phyloP scores from a whole-genome alignment of 2,888 invertebrate genomes.

The Carterocephalus palaemon region DNA sequence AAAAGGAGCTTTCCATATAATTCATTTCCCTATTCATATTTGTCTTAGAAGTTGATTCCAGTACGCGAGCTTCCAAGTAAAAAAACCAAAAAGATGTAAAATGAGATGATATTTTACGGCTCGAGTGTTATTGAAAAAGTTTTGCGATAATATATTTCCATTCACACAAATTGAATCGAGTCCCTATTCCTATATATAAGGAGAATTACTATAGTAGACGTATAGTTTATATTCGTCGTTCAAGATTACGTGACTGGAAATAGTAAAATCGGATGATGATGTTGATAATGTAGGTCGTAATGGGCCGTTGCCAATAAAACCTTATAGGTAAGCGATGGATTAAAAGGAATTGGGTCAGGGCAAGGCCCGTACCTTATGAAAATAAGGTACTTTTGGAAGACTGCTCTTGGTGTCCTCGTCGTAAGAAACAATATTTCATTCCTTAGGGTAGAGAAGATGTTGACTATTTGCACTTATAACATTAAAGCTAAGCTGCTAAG shows the following conservation, averaged over 20 bases:
- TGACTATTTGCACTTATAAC: no score
- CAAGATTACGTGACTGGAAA: conserved; percentile 78
- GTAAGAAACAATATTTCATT: not conserved
- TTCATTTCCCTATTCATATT: conserved; percentile 77
- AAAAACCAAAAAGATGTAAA: conserved; percentile 45
- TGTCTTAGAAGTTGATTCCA: conserved; percentile 70
- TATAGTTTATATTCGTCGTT: conserved; percentile 73
- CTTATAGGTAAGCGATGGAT: conserved; percentile 79
- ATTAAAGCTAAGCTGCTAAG: no score
- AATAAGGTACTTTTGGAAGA: conserved; percentile 58
- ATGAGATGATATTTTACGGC: conserved; percentile 51
- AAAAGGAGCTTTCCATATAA: conserved; percentile 73
- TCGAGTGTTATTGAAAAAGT: conserved; percentile 55
- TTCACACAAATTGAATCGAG: conserved; percentile 54
- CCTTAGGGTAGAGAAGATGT: no score
- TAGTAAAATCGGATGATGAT: conserved; percentile 79
- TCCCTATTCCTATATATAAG: conserved; percentile 40
- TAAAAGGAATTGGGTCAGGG: conserved; percentile 76
- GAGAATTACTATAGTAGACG: conserved; percentile 40
- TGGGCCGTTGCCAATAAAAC: conserved; percentile 78
- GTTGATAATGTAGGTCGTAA: conserved; percentile 79
- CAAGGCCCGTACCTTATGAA: conserved; percentile 67
- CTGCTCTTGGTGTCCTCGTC: conserved; percentile 40
- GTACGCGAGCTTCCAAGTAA: conserved; percentile 35
- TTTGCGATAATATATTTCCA: conserved; percentile 47